Percentiles rank a stretch among this genome's conserved stretches.
Evolutionary conservation across 2,888 invertebrate genomes (phyloP).

Genomic region (Pseudanteris insignis): DNA sequence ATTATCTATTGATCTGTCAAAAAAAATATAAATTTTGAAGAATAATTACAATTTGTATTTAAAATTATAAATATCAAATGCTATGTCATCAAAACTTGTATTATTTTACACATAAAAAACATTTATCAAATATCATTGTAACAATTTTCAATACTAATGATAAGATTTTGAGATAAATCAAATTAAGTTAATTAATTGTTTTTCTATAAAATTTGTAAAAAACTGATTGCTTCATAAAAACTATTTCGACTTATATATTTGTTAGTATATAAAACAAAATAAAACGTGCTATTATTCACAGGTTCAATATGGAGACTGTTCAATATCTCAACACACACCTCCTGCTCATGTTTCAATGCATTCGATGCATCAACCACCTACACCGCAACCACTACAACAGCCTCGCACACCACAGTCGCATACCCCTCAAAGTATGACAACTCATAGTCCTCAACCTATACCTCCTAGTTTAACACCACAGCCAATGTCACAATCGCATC

Average conservation of each 20-base stretch:
- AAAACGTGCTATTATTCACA: conserved; percentile 44
- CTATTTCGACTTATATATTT: background rate
- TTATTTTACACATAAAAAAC: too few relatives aligned
- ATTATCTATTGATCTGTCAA: too few relatives aligned
- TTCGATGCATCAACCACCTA: conserved; percentile 64
- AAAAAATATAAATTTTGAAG: too few relatives aligned
- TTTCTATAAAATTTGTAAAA: too few relatives aligned
- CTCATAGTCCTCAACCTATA: conserved; percentile 64
- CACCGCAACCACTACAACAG: conserved; percentile 63
- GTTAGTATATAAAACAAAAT: background rate
- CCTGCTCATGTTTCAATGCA: conserved; percentile 60
- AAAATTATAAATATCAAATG: too few relatives aligned
- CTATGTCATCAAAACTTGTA: too few relatives aligned
- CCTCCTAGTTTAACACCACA: conserved; percentile 65
- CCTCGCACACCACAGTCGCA: conserved; percentile 67
- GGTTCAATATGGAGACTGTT: conserved; percentile 73
- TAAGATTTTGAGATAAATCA: too few relatives aligned
- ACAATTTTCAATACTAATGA: too few relatives aligned
- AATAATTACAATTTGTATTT: too few relatives aligned
- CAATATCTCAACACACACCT: conserved; percentile 76
- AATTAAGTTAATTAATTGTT: too few relatives aligned
- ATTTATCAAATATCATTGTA: too few relatives aligned
- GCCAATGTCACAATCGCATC: conserved; percentile 58
- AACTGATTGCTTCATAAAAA: too few relatives aligned
- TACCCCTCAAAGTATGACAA: conserved; percentile 58